phyloP scores from a whole-genome alignment of 2,797 vertebrate species.

The Nyctibius grandis region DNA sequence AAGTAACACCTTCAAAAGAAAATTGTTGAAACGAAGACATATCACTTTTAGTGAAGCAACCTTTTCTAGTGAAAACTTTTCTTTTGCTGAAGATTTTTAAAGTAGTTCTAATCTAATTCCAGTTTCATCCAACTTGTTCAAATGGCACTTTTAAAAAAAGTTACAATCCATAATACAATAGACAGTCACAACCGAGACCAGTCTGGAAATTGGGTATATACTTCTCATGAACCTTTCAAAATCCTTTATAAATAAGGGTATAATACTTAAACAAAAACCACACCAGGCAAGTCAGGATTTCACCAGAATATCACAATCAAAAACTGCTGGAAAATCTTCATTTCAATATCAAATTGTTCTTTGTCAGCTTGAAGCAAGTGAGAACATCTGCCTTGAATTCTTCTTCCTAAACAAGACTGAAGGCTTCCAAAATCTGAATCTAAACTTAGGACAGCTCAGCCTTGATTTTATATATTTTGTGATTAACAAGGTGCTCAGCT shows the following conservation, averaged over 20 bases:
- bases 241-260: background rate
- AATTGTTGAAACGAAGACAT: background rate
- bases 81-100: background rate
- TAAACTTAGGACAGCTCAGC: background rate
- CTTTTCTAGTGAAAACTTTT: background rate
- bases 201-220: background rate
- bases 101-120: background rate
- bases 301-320: background rate
- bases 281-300: background rate
- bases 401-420: background rate
- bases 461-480: background rate
- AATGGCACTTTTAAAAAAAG: background rate
- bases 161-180: background rate
- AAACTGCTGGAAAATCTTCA: background rate
- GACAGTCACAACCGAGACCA: background rate
- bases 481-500: background rate
- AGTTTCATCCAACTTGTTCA: background rate
- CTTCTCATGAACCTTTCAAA: background rate
- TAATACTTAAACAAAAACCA: background rate
- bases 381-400: background rate
- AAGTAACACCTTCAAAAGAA: background rate
- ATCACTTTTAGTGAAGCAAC: background rate
- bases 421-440: background rate
- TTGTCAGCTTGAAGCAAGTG: background rate
- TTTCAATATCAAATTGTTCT: background rate